Evolutionary conservation across 2,888 invertebrate genomes (phyloP).

Genomic region (Hypsopygia costalis): DNA sequence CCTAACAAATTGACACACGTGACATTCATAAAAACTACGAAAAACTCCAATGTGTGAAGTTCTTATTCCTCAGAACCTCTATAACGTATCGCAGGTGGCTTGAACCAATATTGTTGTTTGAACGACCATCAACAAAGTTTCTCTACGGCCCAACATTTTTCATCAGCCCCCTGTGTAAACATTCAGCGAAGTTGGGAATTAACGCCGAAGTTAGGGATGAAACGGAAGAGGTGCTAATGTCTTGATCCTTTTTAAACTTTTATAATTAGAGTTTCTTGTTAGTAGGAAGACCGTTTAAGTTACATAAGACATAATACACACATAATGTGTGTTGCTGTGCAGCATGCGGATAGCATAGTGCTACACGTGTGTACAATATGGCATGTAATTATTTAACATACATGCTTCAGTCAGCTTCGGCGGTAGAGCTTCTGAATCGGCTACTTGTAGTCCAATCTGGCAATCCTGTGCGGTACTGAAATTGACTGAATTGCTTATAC

Average conservation of each 20-base stretch:
- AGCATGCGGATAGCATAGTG: too few species aligned
- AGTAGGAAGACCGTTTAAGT: too few species aligned
- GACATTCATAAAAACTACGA: slow-evolving; percentile 6
- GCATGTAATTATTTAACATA: too few species aligned
- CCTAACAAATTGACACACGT: neutral
- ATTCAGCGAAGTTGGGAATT: neutral
- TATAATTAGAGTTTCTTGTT: too few species aligned
- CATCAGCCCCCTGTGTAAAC: slow-evolving; percentile 5
- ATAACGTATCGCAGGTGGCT: slow-evolving; percentile 33
- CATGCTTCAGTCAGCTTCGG: too few species aligned
- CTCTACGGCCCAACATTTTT: slow-evolving; percentile 5
- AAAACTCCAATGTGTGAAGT: neutral
- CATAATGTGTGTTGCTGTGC: too few species aligned
- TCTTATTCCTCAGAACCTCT: neutral
- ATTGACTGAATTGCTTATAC: too few species aligned
- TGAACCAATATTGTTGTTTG: slow-evolving; percentile 34
- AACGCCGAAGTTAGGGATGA: neutral
- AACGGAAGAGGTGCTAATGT: slow-evolving; percentile 1
- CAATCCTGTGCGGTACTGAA: too few species aligned
- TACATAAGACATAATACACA: too few species aligned
- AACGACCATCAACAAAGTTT: slow-evolving; percentile 19
- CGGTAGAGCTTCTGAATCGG: too few species aligned
- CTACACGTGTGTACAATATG: too few species aligned
- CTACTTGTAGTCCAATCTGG: too few species aligned
- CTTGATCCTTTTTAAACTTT: neutral